Conservation (phyloP, 1,140 invertebrate genomes). For the Eriosoma lanigerum region DNA sequence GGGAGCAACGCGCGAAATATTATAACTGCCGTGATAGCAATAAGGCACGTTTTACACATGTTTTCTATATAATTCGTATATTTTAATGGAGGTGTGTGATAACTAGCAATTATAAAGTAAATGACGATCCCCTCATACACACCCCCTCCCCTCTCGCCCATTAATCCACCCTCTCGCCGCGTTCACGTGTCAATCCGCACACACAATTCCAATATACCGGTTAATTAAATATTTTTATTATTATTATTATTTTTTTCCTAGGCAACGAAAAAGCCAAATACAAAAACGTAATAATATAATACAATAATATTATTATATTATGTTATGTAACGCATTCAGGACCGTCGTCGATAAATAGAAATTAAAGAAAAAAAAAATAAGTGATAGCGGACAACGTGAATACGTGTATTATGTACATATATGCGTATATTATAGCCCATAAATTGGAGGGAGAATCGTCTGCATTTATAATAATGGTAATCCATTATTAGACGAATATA, state of each 20-base stretch:
- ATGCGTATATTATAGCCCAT: too few relatives aligned
- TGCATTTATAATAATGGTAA: slow-evolving; percentile 20
- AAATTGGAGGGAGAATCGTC: neutral
- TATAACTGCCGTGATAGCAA: slow-evolving; percentile 30
- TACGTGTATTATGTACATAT: too few relatives aligned
- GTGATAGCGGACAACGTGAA: neutral
- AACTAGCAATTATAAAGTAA: slow-evolving; percentile 35
- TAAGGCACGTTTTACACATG: slow-evolving; percentile 26
- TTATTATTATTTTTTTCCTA: neutral
- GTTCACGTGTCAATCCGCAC: neutral
- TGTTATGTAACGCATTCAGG: neutral
- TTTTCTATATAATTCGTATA: slow-evolving; percentile 14
- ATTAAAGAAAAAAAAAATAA: neutral
- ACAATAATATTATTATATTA: too few relatives aligned
- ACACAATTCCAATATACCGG: slow-evolving; percentile 21
- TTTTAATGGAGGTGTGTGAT: slow-evolving; percentile 34
- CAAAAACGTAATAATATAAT: neutral
- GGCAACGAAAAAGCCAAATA: neutral
- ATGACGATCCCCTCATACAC: neutral
- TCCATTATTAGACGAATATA: slow-evolving; percentile 36
- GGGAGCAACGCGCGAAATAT: slow-evolving; percentile 26
- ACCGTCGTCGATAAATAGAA: neutral
- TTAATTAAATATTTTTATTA: slow-evolving; percentile 34
- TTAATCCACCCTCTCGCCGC: neutral
- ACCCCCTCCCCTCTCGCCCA: neutral